Conservation (phyloP, 2,113 vertebrate species). For the Oceanites oceanicus region DNA sequence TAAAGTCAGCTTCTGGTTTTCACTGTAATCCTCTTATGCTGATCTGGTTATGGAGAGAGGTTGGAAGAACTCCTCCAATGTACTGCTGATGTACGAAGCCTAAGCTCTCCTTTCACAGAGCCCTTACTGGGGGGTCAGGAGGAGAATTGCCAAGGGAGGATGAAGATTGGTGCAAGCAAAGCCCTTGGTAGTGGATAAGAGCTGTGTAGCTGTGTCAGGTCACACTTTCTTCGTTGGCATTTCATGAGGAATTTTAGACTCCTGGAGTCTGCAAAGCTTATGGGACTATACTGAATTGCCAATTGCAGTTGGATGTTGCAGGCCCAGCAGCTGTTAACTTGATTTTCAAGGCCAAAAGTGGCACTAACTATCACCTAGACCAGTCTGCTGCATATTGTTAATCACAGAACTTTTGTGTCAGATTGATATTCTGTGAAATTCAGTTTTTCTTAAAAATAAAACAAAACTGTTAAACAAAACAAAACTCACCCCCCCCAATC, state of each 20-base stretch:
- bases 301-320: neutral
- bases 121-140: neutral
- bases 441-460: neutral
- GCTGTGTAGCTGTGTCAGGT: neutral
- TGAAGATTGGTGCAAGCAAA: neutral
- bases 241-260: neutral
- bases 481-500: accelerated
- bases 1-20: conserved; percentile 33
- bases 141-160: neutral
- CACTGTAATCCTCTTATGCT: neutral
- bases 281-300: neutral
- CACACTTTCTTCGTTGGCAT: neutral
- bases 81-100: neutral
- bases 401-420: neutral
- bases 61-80: neutral
- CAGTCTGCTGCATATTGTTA: neutral
- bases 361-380: neutral
- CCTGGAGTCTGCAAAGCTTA: neutral
- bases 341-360: neutral
- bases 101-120: neutral
- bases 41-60: conserved; percentile 31
- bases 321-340: neutral
- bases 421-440: neutral
- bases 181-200: neutral
- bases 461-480: neutral